Base-by-base conservation (phyloP, 2,888 invertebrate species). In the Paralinhomoeus sp. region DNA sequence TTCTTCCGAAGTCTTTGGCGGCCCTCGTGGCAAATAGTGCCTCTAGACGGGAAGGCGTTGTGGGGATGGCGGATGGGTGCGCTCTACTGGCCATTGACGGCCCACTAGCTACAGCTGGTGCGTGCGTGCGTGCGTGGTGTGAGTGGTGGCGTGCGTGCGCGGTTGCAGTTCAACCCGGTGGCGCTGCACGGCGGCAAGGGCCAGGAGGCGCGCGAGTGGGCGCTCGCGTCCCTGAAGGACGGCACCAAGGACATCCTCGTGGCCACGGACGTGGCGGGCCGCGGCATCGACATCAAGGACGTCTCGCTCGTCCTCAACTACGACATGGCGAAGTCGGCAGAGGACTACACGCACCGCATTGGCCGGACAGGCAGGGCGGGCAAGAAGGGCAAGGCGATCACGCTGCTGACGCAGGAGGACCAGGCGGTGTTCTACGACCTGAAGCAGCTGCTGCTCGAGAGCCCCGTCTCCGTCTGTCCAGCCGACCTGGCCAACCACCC, bases 231-330 rank as follows among this genome's bases (percentile, higher is more conserved):
- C 64, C 76, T 99, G 49, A 99, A 99, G 64, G 76, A 78, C 43
- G 93, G 93, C 5, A 74, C 80, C 1, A 93, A 93, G 64, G 91
- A 99, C 62, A 97, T 99, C 60, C 69, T 99, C 54, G 97, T 99
- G 36, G 97, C 97, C 1, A 99, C 97, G 0, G 93, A 99, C 66
- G 97, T 99, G 1, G 97, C 97, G 53, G 97, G 97, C 54, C 80
- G 97, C 73, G 97, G 97, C 82, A 97, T 99, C 53, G 97, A 99
- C 62, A 93, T 99, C 62, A 93, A 97, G 64, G 93, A 99, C 64
- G 97, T 99, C 2, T 87, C 91, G 9, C 73, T 97, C 67, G 97
- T 99, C 49, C 84, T 99, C 56, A 99, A 99, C 66, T 99, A 99
- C 58, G 97, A 99, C 62, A 99, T 99, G 97, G 91, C 97, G 0